Evolutionary conservation across 2,797 vertebrate genomes (phyloP).

Genomic region (Menidia menidia): DNA sequence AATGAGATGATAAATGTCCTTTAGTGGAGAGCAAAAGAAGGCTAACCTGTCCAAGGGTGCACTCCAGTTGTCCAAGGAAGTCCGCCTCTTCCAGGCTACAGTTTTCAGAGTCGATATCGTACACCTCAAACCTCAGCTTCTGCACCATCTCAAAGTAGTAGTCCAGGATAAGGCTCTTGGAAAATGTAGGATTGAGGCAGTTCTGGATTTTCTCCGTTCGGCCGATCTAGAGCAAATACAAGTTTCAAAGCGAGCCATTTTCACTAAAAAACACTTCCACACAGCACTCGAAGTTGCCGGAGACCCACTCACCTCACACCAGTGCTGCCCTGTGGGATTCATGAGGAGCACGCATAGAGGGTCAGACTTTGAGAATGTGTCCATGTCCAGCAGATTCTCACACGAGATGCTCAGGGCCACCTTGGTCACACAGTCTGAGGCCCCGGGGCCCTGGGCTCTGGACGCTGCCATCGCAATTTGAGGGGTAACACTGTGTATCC

Average conservation of each 20-base stretch:
- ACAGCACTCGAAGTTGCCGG: too few relatives aligned
- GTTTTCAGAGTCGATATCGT: conserved; percentile 92
- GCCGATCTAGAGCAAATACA: conserved; percentile 80
- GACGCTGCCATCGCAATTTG: conserved; percentile 52
- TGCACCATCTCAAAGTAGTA: conserved; percentile 97
- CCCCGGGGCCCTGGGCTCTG: conserved; percentile 60
- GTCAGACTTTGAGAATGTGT: conserved; percentile 91
- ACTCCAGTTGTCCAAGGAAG: conserved; percentile 93
- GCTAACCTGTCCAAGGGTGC: conserved; percentile 86
- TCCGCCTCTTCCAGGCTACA: conserved; percentile 88
- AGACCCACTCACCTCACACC: conserved; percentile 88
- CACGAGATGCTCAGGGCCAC: conserved; percentile 89
- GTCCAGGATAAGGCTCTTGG: conserved; percentile 90
- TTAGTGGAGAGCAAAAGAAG: not conserved
- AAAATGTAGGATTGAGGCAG: conserved; percentile 89
- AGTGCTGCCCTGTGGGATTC: conserved; percentile 83
- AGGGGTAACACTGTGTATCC: conserved; percentile 8
- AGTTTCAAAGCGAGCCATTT: too few relatives aligned
- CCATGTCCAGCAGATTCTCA: conserved; percentile 89
- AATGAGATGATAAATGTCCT: not conserved
- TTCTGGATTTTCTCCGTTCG: conserved; percentile 93
- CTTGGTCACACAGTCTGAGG: conserved; percentile 84
- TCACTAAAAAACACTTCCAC: not conserved
- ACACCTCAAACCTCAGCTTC: conserved; percentile 91
- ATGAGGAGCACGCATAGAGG: conserved; percentile 90